These are phyloP conservation scores for Petrocephalus microphthalmus DNA, from an alignment of 2,113 vertebrate species.

Conservation along the genomic window DNA sequence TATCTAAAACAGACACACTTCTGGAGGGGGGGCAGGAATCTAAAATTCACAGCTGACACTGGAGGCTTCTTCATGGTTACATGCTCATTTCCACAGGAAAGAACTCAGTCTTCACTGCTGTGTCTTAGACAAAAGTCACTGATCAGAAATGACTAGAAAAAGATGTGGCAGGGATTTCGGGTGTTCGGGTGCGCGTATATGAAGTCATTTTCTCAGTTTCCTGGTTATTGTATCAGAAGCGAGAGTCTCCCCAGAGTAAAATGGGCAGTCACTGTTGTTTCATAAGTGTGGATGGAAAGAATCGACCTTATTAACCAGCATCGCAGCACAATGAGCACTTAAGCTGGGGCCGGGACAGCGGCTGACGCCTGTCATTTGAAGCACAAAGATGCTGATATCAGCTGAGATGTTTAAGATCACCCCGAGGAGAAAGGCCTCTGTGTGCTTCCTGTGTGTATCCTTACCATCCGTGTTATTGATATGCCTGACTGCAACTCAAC, in stretches of 20 bases:
- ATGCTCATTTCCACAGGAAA: neutral
- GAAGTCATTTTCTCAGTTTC: neutral
- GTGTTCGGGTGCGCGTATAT: neutral
- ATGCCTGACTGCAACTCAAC: constrained; percentile 14
- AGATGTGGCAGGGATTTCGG: neutral
- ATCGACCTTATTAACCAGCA: neutral
- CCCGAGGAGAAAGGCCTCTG: neutral
- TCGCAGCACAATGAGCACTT: neutral
- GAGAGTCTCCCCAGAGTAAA: neutral
- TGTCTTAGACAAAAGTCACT: neutral
- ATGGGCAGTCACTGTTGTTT: neutral
- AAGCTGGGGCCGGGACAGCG: neutral
- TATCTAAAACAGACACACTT: neutral
- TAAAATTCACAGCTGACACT: neutral
- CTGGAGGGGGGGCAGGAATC: neutral
- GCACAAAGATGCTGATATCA: neutral
- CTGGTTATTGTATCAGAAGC: neutral
- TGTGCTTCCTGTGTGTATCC: constrained; percentile 6
- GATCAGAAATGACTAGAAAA: neutral
- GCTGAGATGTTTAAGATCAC: neutral
- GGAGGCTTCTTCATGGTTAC: neutral
- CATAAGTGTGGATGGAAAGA: neutral
- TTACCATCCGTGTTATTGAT: constrained; percentile 14
- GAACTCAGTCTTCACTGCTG: neutral
- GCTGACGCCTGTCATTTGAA: neutral